Conservation (phyloP, 2,113 vertebrate genomes). For the Prunella fulvescens region DNA sequence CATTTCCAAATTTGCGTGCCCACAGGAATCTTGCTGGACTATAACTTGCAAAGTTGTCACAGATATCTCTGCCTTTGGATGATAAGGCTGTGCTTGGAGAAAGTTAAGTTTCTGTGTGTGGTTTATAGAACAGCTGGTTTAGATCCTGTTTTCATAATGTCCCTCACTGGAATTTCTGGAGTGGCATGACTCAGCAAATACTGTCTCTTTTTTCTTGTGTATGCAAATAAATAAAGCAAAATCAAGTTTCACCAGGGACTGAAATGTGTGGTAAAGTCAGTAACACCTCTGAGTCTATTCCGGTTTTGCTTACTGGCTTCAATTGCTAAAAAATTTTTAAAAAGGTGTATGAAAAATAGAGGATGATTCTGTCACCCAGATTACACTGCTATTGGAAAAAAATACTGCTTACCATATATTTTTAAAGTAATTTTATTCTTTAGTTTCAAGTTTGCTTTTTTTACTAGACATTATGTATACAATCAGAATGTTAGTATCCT, state of each 20-base stretch:
- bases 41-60: neutral
- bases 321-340: neutral
- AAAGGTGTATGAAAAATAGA: accelerated
- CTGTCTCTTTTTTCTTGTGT: neutral
- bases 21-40: neutral
- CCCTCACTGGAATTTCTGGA: neutral
- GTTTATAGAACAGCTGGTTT: neutral
- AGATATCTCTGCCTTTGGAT: neutral
- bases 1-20: neutral
- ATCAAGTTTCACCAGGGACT: neutral
- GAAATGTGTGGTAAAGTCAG: neutral
- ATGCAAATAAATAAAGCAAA: neutral
- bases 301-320: neutral
- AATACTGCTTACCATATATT: neutral
- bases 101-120: neutral
- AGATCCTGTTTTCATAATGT: neutral
- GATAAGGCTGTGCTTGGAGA: neutral
- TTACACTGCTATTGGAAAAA: neutral
- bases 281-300: neutral
- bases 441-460: neutral
- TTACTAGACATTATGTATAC: neutral
- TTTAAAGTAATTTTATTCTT: neutral
- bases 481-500: neutral
- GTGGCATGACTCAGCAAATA: neutral
- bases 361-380: neutral